Evolutionary conservation across 2,888 invertebrate genomes (phyloP).

Genomic region (Dione vanillae): DNA sequence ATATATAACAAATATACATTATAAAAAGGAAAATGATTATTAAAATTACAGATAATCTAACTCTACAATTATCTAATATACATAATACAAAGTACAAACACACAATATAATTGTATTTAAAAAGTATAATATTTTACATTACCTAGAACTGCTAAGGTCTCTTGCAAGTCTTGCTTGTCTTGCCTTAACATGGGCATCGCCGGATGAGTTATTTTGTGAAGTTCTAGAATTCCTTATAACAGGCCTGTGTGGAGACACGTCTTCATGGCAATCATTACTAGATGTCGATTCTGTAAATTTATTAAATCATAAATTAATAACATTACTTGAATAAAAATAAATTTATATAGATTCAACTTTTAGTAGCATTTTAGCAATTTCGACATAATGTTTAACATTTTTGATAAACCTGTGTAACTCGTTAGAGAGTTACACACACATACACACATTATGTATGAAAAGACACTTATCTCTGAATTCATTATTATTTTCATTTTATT

Average conservation of each 20-base stretch:
- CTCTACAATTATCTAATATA: background rate
- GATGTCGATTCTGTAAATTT: slow-evolving; percentile 70
- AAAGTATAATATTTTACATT: slow-evolving; percentile 26
- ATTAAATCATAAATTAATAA: background rate
- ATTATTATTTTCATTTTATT: too few relatives aligned
- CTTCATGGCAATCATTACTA: slow-evolving; percentile 76
- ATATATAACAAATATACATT: too few relatives aligned
- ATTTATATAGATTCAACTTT: too few relatives aligned
- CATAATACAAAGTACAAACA: too few relatives aligned
- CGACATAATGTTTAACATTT: too few relatives aligned
- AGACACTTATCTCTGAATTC: too few relatives aligned
- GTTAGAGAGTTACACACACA: too few relatives aligned
- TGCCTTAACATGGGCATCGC: slow-evolving; percentile 75
- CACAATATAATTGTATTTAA: background rate
- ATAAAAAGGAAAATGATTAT: too few relatives aligned
- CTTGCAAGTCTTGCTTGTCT: slow-evolving; percentile 77
- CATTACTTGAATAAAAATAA: too few relatives aligned
- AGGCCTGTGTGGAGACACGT: slow-evolving; percentile 71
- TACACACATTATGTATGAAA: too few relatives aligned
- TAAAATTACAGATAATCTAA: background rate
- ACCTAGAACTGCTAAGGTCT: slow-evolving; percentile 77
- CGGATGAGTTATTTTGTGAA: slow-evolving; percentile 65
- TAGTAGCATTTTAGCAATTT: too few relatives aligned
- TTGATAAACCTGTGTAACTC: too few relatives aligned
- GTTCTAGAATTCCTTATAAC: slow-evolving; percentile 71